Evolutionary conservation across 2,888 invertebrate genomes (phyloP).

Genomic region (Odontomyia ornata): DNA sequence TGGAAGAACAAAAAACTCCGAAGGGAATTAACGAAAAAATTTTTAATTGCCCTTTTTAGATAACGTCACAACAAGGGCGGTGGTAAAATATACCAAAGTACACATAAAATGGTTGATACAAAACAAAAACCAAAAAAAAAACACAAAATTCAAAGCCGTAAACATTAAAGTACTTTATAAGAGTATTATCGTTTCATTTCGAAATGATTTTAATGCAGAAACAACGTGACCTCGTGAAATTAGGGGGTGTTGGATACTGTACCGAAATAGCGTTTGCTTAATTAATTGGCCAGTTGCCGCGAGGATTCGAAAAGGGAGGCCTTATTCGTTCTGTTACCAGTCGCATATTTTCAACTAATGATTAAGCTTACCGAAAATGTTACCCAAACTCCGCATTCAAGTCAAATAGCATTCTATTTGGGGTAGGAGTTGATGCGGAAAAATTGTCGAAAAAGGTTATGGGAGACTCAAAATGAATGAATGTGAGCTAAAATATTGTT

Average conservation of each 20-base stretch:
- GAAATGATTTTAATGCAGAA: slow-evolving; percentile 25
- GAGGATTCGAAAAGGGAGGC: background rate
- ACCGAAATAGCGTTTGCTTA: slow-evolving; percentile 31
- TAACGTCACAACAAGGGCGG: slow-evolving; percentile 29
- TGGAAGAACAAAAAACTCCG: slow-evolving; percentile 35
- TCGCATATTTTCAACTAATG: background rate
- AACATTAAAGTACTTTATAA: slow-evolving; percentile 30
- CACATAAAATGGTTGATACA: too few species aligned
- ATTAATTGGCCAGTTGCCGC: slow-evolving; percentile 35
- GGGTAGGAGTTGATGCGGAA: background rate
- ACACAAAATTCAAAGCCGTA: slow-evolving; percentile 1
- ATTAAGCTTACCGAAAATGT: background rate
- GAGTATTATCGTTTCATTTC: slow-evolving; percentile 32
- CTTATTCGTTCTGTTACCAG: background rate
- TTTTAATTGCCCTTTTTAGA: slow-evolving; percentile 42
- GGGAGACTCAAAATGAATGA: background rate
- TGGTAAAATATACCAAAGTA: too few species aligned
- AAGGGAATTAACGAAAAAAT: slow-evolving; percentile 43
- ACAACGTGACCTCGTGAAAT: background rate
- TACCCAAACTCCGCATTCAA: background rate
- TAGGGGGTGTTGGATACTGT: background rate
- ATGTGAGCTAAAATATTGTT: too few species aligned
- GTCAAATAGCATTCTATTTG: background rate
- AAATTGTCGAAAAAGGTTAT: background rate
- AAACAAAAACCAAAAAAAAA: background rate